Base-by-base conservation (phyloP, 1,140 invertebrate species). In the Grapholita molesta region DNA sequence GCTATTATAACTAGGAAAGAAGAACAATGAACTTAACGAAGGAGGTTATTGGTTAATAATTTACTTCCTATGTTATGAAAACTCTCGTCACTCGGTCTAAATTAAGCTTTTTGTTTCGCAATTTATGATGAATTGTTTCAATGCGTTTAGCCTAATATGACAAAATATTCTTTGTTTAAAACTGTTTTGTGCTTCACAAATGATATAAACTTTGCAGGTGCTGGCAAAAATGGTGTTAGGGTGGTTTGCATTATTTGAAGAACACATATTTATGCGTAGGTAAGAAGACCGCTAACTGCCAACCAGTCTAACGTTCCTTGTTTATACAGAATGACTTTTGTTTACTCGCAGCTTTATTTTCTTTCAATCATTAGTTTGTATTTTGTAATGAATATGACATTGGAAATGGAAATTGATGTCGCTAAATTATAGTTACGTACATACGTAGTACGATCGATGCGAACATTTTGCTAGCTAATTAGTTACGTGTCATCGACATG, bases 361-460 rank as follows among this genome's bases (percentile, higher is more conserved):
- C 25, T 57, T 57, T 57, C 21, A 57, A 57, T 57, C 21, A 57
- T 4, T 25, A 5, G 3, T 11, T 57, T 2, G 24, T 57, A 69
- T 71, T 57, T 42, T 72, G 75, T 75, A 73, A 77, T 79, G 53
- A 57, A 73, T 71, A 76, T 69, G 70, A 73, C 69, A 73, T 73
- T 76, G 70, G 65, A 32, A 76, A 76, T 76, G 68, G 30, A 75
- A 69, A 64, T 67, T 30, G 67, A 73, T 64, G 21, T 52, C 33
- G 11, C 52, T 18, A 66, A n/a, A n/a, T n/a, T 66, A 9, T 67
- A 61, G 64, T 65, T 38, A 55, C 28, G 7, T 7, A 3, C 28
- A 66, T 12, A 64, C 53, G 28, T 71, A 67, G 28, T 71, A 67
- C 67, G 67, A 28, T 69, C 71, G 66, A 64, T 73, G 35, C 66